phyloP scores from a whole-genome alignment of 2,113 vertebrate species.

The Herpailurus yagouaroundi region DNA sequence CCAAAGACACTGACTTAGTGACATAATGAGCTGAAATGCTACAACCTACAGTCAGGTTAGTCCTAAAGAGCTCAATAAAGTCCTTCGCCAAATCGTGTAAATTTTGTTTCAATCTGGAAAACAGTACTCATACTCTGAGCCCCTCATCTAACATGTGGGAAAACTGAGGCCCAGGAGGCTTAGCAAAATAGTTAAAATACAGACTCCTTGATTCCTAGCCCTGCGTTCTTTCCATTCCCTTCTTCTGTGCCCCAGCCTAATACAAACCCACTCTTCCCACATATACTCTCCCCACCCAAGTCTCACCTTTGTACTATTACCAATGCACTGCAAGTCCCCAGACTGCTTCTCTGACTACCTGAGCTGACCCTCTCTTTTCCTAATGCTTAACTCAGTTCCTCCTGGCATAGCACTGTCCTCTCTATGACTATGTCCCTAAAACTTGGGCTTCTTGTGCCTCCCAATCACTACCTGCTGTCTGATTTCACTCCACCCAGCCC shows the following conservation, averaged over 20 bases:
- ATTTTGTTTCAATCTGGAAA: not conserved
- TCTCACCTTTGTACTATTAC: not conserved
- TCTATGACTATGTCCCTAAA: not conserved
- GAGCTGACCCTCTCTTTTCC: not conserved
- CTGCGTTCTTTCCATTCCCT: not conserved
- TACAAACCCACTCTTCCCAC: not conserved
- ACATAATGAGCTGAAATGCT: not conserved
- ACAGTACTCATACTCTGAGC: not conserved
- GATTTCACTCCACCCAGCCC: not conserved
- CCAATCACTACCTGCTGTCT: not conserved
- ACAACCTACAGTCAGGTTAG: not conserved
- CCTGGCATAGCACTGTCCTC: not conserved
- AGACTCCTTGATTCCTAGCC: not conserved
- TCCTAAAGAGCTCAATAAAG: not conserved
- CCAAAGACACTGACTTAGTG: not conserved
- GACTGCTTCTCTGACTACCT: not conserved
- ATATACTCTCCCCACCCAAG: not conserved
- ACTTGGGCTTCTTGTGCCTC: not conserved
- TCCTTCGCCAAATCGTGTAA: not conserved
- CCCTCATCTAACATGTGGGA: not conserved
- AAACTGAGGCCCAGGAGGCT: not conserved
- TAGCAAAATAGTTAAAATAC: conserved; percentile 29
- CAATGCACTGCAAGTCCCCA: not conserved
- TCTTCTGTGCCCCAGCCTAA: not conserved
- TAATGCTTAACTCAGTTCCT: not conserved